Percentiles rank a stretch among this genome's conserved stretches.
Evolutionary conservation across 2,888 invertebrate genomes (phyloP).

Genomic region (Ophion ellenae): DNA sequence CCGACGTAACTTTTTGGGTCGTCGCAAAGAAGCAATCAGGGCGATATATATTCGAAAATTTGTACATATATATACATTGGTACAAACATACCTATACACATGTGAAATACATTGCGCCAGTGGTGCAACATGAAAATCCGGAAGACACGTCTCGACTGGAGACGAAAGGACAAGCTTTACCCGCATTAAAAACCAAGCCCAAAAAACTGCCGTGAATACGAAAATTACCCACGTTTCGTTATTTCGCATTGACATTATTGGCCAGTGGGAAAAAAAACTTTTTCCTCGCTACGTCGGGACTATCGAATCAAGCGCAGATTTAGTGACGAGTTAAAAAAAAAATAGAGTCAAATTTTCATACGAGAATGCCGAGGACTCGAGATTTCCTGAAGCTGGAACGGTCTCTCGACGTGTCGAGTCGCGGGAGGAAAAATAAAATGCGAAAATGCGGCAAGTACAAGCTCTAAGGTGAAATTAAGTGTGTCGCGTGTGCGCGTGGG

Average conservation of each 20-base stretch:
- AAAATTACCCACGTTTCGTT: not conserved
- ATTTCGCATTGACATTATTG: not conserved
- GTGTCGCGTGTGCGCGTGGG: conserved; percentile 41
- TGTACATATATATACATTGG: conserved; percentile 7
- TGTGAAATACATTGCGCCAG: not conserved
- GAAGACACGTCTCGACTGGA: conserved; percentile 75
- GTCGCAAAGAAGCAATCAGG: not conserved
- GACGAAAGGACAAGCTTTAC: conserved; percentile 67
- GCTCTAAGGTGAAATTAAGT: conserved; percentile 54
- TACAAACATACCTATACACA: not conserved
- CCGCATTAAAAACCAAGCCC: conserved; percentile 27
- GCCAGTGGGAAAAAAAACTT: not conserved
- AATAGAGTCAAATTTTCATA: not conserved
- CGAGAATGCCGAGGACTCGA: conserved; percentile 56
- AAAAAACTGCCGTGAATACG: not conserved
- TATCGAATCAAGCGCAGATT: not conserved
- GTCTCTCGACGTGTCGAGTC: conserved; percentile 41
- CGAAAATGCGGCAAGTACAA: conserved; percentile 57
- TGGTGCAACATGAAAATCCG: conserved; percentile 73
- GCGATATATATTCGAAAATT: not conserved
- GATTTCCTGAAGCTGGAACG: conserved; percentile 29
- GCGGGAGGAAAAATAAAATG: conserved; percentile 60
- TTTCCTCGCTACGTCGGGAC: not conserved
- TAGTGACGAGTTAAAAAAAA: not conserved
- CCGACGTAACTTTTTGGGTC: not conserved